Percentiles rank a stretch among this genome's conserved stretches.
These are phyloP conservation scores for Notiomystis cincta DNA, from an alignment of 2,113 vertebrate genomes.

Conservation along the genomic window DNA sequence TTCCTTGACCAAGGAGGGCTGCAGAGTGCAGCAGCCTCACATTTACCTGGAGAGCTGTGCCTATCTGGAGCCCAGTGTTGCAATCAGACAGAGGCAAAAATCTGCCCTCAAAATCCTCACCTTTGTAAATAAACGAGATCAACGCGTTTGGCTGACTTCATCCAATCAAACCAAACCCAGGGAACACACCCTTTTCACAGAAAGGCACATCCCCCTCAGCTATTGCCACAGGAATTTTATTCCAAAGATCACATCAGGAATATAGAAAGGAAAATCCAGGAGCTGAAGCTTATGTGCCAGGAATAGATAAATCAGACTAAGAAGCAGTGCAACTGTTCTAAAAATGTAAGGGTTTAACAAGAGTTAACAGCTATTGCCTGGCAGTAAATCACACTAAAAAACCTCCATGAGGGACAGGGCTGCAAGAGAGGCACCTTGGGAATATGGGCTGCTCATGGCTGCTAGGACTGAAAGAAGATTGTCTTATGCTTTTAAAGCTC, in stretches of 20 bases:
- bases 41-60: neutral
- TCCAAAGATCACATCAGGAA: neutral
- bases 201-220: neutral
- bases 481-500: neutral
- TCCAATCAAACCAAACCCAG: conserved; percentile 5
- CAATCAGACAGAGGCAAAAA: neutral
- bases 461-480: neutral
- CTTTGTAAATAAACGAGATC: neutral
- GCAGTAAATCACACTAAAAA: neutral
- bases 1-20: neutral
- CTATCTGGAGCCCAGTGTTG: neutral
- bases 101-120: neutral
- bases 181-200: conserved; percentile 15
- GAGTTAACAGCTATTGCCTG: neutral
- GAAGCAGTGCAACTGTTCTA: neutral
- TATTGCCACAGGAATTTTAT: neutral
- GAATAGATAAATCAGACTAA: neutral
- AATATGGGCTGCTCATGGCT: neutral
- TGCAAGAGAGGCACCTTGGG: neutral
- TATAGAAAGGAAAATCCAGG: neutral
- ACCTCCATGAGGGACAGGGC: neutral
- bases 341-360: neutral
- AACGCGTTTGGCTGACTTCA: neutral
- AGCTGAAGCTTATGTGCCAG: neutral
- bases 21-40: neutral